Percentiles rank a stretch among this genome's conserved stretches.
Evolutionary conservation across 2,113 vertebrate species (phyloP).

Genomic region (Tupaia tana): DNA sequence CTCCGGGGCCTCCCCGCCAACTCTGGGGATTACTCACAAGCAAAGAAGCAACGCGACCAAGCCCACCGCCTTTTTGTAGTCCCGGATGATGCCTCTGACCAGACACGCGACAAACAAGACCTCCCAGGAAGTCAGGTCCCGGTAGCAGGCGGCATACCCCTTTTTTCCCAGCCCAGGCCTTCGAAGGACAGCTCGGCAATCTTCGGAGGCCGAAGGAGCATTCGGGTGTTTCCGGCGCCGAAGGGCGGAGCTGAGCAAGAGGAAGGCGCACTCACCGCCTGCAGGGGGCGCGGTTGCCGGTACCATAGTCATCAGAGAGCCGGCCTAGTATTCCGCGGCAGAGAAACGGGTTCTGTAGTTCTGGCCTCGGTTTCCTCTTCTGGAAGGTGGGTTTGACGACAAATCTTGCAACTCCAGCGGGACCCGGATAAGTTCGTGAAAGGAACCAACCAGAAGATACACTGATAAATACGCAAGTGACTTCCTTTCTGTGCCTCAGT

Average conservation of each 20-base stretch:
- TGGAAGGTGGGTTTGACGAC: background rate
- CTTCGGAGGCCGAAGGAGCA: slow-evolving; percentile 79
- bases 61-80: background rate
- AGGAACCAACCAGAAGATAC: background rate
- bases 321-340: background rate
- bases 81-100: background rate
- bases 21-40: slow-evolving; percentile 57
- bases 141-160: accelerated
- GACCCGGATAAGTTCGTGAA: background rate
- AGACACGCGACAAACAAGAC: background rate
- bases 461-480: background rate
- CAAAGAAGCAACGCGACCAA: background rate
- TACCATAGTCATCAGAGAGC: slow-evolving; percentile 74
- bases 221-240: slow-evolving; percentile 85
- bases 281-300: slow-evolving; percentile 86
- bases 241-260: slow-evolving; percentile 85
- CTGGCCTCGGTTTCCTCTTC: background rate
- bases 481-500: background rate
- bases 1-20: background rate
- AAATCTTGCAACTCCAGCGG: background rate
- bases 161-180: accelerated
- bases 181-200: background rate
- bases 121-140: accelerated
- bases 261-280: slow-evolving; percentile 79
- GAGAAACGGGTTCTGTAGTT: background rate